Percentiles rank a stretch among this genome's conserved stretches.
Evolutionary conservation across 2,113 vertebrate genomes (phyloP).

Genomic region (Chauna torquata): DNA sequence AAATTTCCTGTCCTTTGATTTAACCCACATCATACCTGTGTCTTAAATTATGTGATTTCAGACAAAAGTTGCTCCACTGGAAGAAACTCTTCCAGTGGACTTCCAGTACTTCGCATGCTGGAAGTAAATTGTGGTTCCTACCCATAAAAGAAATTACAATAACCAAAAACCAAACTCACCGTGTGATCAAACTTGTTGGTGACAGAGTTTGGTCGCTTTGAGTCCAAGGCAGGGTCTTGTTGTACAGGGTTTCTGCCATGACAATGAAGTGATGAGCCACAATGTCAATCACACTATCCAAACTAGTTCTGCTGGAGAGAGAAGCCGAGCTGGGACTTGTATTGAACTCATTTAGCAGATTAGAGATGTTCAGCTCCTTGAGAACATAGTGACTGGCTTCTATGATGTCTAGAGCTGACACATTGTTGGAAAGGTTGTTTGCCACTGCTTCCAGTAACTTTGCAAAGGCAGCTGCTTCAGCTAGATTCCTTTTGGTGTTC

Average conservation of each 20-base stretch:
- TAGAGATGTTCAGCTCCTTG: neutral
- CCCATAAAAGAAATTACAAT: neutral
- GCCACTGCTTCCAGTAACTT: conserved; percentile 9
- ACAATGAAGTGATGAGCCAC: neutral
- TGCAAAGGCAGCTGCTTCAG: neutral
- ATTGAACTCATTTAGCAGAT: conserved; percentile 8
- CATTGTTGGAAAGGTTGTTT: neutral
- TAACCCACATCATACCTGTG: neutral
- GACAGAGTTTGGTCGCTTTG: conserved; percentile 44
- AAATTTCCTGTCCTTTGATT: neutral
- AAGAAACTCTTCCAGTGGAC: no score
- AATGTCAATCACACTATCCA: neutral
- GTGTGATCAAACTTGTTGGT: conserved; percentile 67
- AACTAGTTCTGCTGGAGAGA: neutral
- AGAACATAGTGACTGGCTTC: conserved; percentile 3
- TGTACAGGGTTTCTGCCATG: conserved; percentile 42
- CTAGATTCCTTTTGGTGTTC: neutral
- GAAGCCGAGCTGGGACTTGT: neutral
- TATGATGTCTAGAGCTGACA: neutral
- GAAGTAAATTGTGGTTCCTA: neutral
- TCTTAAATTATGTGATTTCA: neutral
- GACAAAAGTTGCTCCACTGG: neutral
- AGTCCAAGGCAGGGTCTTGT: conserved; percentile 42
- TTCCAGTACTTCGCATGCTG: neutral
- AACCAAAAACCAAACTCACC: conserved; percentile 63